phyloP scores from a whole-genome alignment of 2,888 invertebrate genomes.

The Sialis fuliginosa region DNA sequence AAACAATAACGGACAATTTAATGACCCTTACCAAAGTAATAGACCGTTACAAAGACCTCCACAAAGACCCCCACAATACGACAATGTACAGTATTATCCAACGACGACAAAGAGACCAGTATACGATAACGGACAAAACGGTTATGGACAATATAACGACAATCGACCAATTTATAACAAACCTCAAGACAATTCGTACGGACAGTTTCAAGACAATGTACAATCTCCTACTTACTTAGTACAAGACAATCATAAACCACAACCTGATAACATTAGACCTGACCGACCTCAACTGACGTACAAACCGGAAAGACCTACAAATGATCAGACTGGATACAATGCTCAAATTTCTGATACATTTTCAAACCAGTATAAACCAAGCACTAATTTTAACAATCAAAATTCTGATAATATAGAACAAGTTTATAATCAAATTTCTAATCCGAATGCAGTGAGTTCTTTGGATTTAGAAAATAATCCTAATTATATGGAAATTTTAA shows the following conservation, averaged over 20 bases:
- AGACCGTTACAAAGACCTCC: slow-evolving; percentile 23
- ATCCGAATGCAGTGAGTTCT: slow-evolving; percentile 1
- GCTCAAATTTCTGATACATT: too few relatives aligned
- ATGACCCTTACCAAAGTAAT: slow-evolving; percentile 5
- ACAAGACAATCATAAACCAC: too few relatives aligned
- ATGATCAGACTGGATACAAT: not conserved
- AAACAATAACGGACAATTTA: slow-evolving; percentile 6
- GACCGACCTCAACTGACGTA: too few relatives aligned
- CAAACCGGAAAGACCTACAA: not conserved
- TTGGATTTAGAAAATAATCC: not conserved
- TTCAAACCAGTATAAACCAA: too few relatives aligned
- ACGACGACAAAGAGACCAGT: not conserved
- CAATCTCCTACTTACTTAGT: too few relatives aligned
- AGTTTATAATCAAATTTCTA: slow-evolving; percentile 1
- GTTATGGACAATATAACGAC: not conserved
- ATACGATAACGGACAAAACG: not conserved
- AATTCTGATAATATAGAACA: not conserved
- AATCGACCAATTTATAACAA: not conserved
- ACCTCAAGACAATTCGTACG: not conserved
- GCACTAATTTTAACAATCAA: too few relatives aligned
- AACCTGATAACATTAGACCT: too few relatives aligned
- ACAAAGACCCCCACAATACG: slow-evolving; percentile 14
- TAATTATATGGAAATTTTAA: not conserved
- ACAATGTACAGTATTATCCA: not conserved
- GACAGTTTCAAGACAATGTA: not conserved